Evolutionary conservation across 2,797 vertebrate genomes (phyloP).

Genomic region (Phalanger gymnotis): DNA sequence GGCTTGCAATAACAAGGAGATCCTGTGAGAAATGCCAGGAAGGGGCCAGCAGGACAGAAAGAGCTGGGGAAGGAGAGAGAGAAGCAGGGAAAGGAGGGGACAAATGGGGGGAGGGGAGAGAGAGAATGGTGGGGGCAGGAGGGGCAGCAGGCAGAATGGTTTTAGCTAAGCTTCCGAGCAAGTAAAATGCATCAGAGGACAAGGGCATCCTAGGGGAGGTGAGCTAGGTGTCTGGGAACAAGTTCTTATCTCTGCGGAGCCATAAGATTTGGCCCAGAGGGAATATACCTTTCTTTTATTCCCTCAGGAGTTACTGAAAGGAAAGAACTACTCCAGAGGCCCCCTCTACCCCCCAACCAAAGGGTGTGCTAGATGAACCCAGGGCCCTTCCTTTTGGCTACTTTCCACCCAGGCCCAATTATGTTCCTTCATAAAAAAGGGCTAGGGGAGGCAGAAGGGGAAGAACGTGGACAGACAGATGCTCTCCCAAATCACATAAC

Average conservation of each 20-base stretch:
- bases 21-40: not conserved
- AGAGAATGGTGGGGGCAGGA: not conserved
- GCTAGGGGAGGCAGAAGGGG: not conserved
- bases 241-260: not conserved
- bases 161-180: not conserved
- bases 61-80: not conserved
- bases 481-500: not conserved
- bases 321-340: not conserved
- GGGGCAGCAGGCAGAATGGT: not conserved
- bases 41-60: not conserved
- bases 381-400: not conserved
- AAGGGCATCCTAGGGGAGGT: not conserved
- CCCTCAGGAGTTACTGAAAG: not conserved
- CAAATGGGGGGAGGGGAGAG: not conserved
- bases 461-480: not conserved
- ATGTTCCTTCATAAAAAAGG: not conserved
- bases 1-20: constrained; percentile 4
- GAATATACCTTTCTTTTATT: not conserved
- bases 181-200: not conserved
- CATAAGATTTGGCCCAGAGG: not conserved
- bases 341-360: not conserved
- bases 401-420: not conserved
- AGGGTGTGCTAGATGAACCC: not conserved
- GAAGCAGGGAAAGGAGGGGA: not conserved
- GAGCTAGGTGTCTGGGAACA: constrained; percentile 8